phyloP scores from a whole-genome alignment of 92 coral and sea anemone species.

The Porites rus region DNA sequence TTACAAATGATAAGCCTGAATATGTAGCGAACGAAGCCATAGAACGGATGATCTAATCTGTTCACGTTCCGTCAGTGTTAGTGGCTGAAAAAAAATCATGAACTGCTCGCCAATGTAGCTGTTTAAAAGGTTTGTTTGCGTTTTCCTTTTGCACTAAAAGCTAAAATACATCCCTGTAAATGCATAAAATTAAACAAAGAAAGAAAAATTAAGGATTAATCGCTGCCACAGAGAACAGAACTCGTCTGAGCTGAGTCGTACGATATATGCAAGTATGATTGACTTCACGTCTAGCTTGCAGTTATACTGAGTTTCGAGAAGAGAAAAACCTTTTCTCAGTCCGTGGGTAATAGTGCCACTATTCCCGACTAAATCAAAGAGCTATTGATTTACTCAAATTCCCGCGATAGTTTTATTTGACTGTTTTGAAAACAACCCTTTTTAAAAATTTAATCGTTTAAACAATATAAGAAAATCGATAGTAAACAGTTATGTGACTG shows the following conservation, averaged over 20 bases:
- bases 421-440: too few species aligned
- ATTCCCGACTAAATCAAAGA: too few species aligned
- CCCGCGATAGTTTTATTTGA: too few species aligned
- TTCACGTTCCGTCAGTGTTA: too few species aligned
- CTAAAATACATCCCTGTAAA: background rate
- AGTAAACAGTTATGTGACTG: too few species aligned
- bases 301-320: too few species aligned
- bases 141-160: background rate
- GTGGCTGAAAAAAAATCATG: background rate
- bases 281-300: background rate
- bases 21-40: too few species aligned
- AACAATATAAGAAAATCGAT: too few species aligned
- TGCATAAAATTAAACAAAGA: background rate
- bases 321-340: background rate
- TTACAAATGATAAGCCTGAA: too few species aligned
- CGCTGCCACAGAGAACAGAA: background rate
- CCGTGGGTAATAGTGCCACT: background rate
- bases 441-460: too few species aligned
- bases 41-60: too few species aligned
- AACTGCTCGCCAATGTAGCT: background rate
- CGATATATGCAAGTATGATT: background rate
- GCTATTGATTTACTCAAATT: too few species aligned
- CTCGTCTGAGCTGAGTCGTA: background rate
- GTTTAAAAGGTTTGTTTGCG: background rate
- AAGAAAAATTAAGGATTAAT: background rate